Evolutionary conservation across 92 coral and sea anemone species (phyloP).

Genomic region (Heteractis magnifica): DNA sequence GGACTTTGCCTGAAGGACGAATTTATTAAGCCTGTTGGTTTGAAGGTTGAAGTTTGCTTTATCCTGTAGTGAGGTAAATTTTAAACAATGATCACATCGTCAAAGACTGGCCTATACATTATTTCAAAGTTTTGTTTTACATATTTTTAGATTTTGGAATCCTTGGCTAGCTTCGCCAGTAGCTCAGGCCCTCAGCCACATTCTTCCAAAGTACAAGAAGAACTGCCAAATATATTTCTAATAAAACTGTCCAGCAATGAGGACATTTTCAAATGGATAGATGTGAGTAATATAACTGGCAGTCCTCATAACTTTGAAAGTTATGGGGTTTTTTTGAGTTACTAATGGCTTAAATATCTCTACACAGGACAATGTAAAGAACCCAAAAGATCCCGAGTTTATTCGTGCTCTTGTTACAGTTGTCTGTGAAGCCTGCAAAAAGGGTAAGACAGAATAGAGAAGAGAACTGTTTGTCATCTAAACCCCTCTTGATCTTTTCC

Average conservation of each 20-base stretch:
- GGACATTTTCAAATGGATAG: slow-evolving; percentile 78
- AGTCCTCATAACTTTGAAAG: too few relatives aligned
- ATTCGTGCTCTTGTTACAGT: slow-evolving; percentile 73
- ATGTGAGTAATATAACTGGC: slow-evolving; percentile 51
- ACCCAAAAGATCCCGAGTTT: slow-evolving; percentile 65
- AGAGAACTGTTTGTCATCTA: too few relatives aligned
- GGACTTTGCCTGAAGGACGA: too few relatives aligned
- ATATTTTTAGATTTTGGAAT: slow-evolving; percentile 57
- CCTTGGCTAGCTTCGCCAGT: slow-evolving; percentile 26
- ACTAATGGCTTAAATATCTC: not conserved
- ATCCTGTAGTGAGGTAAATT: not conserved
- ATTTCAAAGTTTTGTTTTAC: not conserved
- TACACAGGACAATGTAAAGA: slow-evolving; percentile 44
- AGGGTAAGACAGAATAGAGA: slow-evolving; percentile 40
- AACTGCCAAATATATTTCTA: slow-evolving; percentile 71
- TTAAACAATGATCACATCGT: too few relatives aligned
- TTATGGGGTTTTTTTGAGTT: not conserved
- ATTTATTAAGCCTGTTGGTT: too few relatives aligned
- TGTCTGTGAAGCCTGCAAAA: slow-evolving; percentile 74
- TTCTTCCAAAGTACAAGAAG: slow-evolving; percentile 61
- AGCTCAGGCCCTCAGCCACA: slow-evolving; percentile 30
- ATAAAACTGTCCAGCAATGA: slow-evolving; percentile 67
- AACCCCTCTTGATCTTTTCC: too few relatives aligned
- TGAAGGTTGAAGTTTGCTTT: too few relatives aligned
- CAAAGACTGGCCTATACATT: too few relatives aligned